Base-by-base conservation (phyloP, 2,797 vertebrate species). In the Dromococcyx pavoninus region DNA sequence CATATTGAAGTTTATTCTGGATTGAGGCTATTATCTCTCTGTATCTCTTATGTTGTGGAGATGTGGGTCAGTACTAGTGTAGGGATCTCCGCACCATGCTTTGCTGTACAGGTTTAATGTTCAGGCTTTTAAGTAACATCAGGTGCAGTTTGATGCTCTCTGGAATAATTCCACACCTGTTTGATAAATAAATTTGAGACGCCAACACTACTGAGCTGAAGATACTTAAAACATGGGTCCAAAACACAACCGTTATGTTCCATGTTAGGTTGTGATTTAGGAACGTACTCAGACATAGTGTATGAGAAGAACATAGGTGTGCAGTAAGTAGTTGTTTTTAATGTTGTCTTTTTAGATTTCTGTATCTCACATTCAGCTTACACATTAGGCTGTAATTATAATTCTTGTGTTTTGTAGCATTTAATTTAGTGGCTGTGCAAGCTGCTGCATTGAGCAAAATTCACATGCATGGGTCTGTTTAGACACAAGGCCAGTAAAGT, bases 391-490 rank as follows among this genome's bases (percentile, higher is more conserved):
- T 11, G 7, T 85, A 44, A 11, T 51, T 70, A 2, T 4, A 44
- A 54, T 35, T 87, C 9, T 37, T 78, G 15, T n/a, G 30, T 41
- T 91, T 82, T 65, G 28, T 33, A 78, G 17, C 37, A 44, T 84
- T 86, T 92, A 14, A 37, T 86, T 51, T 28, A 43, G 50, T 30
- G 41, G 17, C 48, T 44, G 12, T 53, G 15, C 19, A 80, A 77
- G 28, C 48, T 64, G 32, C 35, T 71, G 30, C 35, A 10, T 5
- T 30, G 60, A 77, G 32, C 15, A 77, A 39, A 76, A 56, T 19
- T 76, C 57, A 11, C 0, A 0, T n/a, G 24, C 30, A 24, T 0
- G 1, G 11, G 5, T 71, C 35, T 86, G 27, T 73, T 89, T 10
- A 77, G 35, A 37, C 61, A 16, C 33, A 28, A 32, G 46, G 57